phyloP scores from a whole-genome alignment of 2,113 vertebrate genomes.

The Pelecanoides urinatrix region DNA sequence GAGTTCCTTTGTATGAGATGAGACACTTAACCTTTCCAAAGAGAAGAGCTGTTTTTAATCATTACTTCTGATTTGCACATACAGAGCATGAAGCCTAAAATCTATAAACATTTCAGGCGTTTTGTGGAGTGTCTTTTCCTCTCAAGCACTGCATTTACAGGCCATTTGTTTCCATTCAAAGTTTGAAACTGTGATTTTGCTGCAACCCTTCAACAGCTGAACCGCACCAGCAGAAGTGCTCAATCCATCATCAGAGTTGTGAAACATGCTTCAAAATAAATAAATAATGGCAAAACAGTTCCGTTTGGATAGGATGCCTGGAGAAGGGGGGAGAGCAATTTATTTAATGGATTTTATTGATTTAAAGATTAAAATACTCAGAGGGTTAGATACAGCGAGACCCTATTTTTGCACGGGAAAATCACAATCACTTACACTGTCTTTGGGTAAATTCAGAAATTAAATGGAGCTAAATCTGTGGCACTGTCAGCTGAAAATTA shows the following conservation, averaged over 20 bases:
- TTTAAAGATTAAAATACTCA: conserved; percentile 61
- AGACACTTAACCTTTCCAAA: conserved; percentile 62
- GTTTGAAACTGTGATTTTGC: not conserved
- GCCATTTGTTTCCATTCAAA: conserved; percentile 25
- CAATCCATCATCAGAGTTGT: conserved; percentile 25
- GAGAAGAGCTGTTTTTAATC: conserved; percentile 49
- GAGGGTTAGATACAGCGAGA: conserved; percentile 17
- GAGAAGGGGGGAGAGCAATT: conserved; percentile 53
- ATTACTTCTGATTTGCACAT: conserved; percentile 23
- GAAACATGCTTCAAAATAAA: not conserved
- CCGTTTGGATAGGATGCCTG: not conserved
- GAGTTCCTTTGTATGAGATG: conserved; percentile 48
- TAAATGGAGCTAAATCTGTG: conserved; percentile 61
- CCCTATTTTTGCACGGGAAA: conserved; percentile 47
- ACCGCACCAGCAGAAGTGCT: not conserved
- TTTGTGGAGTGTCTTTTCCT: not conserved
- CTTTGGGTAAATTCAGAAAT: conserved; percentile 66
- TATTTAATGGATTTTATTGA: conserved; percentile 75
- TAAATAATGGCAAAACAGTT: not conserved
- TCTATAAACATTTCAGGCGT: not conserved
- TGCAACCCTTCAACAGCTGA: not conserved
- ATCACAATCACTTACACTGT: conserved; percentile 62
- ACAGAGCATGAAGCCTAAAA: not conserved
- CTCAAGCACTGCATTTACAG: not conserved
- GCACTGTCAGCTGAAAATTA: conserved; percentile 50